Evolutionary conservation across 1,140 invertebrate species (phyloP), one percentile per base, ranked within the genome.

Genomic region (Magallana angulata): DNA sequence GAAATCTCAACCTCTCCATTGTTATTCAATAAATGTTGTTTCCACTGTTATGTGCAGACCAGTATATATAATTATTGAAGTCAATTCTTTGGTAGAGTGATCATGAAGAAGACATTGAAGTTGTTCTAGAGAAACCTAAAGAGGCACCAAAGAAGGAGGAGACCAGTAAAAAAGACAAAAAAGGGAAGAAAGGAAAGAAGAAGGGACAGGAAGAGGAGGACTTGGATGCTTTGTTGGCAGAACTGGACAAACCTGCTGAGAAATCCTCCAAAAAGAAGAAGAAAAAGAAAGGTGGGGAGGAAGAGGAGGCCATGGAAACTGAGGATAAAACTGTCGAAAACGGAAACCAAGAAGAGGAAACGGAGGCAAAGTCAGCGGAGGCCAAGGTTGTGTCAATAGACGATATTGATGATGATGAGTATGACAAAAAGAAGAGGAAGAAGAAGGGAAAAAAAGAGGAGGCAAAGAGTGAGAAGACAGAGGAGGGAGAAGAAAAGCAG

Each of bases 121-220:
- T 82, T 18, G 82, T 89, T 68, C 88, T 89, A 84, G 87, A 88
- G 0, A 89, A 60, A 82, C 82, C 83, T 36, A 82, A 80, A 64
- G 81, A 85, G 30, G 89, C 86, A 82, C 80, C 81, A 57, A 82
- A 85, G 36, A 85, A 85, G 8, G 48, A 87, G 60, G 87, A 88
- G 58, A 68, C 85, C 56, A 87, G 84, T 68, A 59, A 62, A 82
- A 92, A 93, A 59, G 89, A 91, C 9, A 90, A 91, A 76, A 92
- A 91, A 84, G 68, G 68, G 14, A 91, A 92, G 56, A 92, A 94
- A 81, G 91, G 91, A 36, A 92, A 93, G 24, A 81, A 90, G 56
- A 89, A 89, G 71, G 96, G 97, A 91, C 96, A 97, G 85, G 97
- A 97, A 93, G 97, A 97, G 92, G 97, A 98, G 92, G 97, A 98